Evolutionary conservation across 2,888 invertebrate species (phyloP).

Genomic region (Eilema griseolum): DNA sequence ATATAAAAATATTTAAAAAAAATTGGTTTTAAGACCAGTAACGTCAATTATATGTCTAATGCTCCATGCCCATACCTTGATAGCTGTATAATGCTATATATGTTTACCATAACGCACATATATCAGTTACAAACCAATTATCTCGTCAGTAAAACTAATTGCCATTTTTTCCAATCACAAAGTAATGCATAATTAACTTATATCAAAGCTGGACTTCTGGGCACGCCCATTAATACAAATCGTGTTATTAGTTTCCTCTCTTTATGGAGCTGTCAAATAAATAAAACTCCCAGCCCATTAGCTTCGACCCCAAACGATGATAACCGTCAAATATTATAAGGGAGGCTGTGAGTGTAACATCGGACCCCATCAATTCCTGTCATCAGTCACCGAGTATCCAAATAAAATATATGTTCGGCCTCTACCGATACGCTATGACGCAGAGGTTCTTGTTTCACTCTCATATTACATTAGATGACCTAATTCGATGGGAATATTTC

Average conservation of each 20-base stretch:
- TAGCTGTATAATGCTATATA: too few relatives aligned
- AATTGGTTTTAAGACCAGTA: too few relatives aligned
- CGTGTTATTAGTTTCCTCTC: constrained; percentile 70
- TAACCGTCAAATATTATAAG: constrained; percentile 68
- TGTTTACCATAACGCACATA: too few relatives aligned
- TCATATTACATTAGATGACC: constrained; percentile 76
- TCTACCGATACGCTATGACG: constrained; percentile 66
- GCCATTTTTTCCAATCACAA: not conserved
- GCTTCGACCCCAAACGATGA: constrained; percentile 61
- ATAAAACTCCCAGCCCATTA: constrained; percentile 78
- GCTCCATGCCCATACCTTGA: too few relatives aligned
- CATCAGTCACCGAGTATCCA: constrained; percentile 78
- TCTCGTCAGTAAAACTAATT: not conserved
- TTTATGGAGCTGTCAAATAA: constrained; percentile 78
- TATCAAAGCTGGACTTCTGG: constrained; percentile 61
- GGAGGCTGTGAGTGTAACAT: constrained; percentile 66
- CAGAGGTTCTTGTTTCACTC: constrained; percentile 65
- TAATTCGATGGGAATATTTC: constrained; percentile 65
- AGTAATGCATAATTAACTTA: constrained; percentile 49
- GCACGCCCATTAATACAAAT: constrained; percentile 71
- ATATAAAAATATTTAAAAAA: too few relatives aligned
- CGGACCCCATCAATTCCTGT: constrained; percentile 82
- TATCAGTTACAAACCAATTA: not conserved
- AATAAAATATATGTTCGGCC: constrained; percentile 78
- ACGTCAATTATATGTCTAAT: too few relatives aligned